Evolutionary conservation across 1,140 invertebrate species (phyloP).

Genomic region (Cydia splendana): DNA sequence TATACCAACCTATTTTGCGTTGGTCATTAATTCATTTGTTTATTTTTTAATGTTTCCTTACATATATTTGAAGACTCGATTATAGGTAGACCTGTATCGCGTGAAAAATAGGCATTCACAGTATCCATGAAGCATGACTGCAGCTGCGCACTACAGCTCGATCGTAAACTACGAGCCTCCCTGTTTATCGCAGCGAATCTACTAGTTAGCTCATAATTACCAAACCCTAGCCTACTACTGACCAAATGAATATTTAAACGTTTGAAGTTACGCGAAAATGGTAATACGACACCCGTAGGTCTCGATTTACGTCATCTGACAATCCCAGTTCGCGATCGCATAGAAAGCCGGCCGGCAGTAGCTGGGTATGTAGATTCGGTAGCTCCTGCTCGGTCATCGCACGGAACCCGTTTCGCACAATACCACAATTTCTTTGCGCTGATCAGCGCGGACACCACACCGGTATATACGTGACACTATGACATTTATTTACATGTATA

Average conservation of each 20-base stretch:
- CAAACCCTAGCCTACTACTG: conserved; percentile 37
- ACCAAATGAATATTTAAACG: conserved; percentile 54
- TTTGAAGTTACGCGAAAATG: conserved; percentile 56
- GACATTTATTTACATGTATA: conserved; percentile 69
- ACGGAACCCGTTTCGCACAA: conserved; percentile 67
- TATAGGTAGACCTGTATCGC: neutral
- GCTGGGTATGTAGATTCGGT: conserved; percentile 55
- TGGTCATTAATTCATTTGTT: neutral
- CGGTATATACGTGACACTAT: conserved; percentile 54
- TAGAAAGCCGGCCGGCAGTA: conserved; percentile 53
- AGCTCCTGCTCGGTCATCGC: conserved; percentile 47
- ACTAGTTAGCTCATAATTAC: conserved; percentile 9
- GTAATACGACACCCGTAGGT: conserved; percentile 56
- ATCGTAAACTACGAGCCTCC: conserved; percentile 9
- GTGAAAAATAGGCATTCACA: conserved; percentile 11
- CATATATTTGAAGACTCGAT: neutral
- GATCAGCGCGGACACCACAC: conserved; percentile 63
- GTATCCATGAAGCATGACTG: conserved; percentile 12
- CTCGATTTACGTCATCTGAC: conserved; percentile 51
- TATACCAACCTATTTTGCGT: neutral
- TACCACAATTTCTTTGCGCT: conserved; percentile 59
- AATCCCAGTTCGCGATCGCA: conserved; percentile 45
- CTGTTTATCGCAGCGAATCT: conserved; percentile 23
- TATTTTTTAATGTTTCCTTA: neutral
- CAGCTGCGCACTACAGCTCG: neutral